Evolutionary conservation across 2,113 vertebrate genomes (phyloP), one percentile per base, ranked within the genome.

Genomic region (western clawed frog (Xenopus tropicalis)): DNA sequence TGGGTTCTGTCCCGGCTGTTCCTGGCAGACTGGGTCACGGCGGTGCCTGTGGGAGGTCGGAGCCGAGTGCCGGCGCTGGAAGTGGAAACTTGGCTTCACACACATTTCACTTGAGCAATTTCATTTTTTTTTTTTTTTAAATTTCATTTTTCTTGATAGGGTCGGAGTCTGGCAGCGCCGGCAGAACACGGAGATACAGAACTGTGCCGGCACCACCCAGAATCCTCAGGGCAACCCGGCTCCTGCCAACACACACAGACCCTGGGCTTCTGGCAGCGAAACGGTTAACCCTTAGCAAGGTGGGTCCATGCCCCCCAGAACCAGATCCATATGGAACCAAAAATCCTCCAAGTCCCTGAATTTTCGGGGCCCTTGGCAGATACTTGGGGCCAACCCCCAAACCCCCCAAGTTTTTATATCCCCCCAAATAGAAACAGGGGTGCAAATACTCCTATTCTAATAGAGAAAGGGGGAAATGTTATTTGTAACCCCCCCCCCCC

Each of bases 61-160:
- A 68, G 56, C 12, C 72, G 44, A 20, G 52, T 48, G 72, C 59
- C 72, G 42, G 17, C 43, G 29, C 42, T 44, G 17, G 67, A 56
- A 57, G 64, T 74, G 72, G 72, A 74, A 74, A 74, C 64, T 74
- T 74, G 72, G 72, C 72, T 6, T 29, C 46, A 19, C 14, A 21
- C 61, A 20, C 44, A 56, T 17, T 43, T 56, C 43, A 67, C 72
- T 67, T 74, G 72, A 67, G 63, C 66, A 63, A 56, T 21, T 51
- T 72, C 20, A 59, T 65, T n/a, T 68, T 74, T 72, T 51, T 68
- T 68, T 14, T 14, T 14, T 1, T 14, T 14, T 8, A 44, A 44
- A 68, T 68, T 74, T 66, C 65, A 67, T 68, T 68, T 74, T 68
- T 74, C 65, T 61, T 74, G 22, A 68, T 37, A 51, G 61, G 64